Base-by-base conservation (phyloP, 2,888 invertebrate genomes). In the Gordius sp. region DNA sequence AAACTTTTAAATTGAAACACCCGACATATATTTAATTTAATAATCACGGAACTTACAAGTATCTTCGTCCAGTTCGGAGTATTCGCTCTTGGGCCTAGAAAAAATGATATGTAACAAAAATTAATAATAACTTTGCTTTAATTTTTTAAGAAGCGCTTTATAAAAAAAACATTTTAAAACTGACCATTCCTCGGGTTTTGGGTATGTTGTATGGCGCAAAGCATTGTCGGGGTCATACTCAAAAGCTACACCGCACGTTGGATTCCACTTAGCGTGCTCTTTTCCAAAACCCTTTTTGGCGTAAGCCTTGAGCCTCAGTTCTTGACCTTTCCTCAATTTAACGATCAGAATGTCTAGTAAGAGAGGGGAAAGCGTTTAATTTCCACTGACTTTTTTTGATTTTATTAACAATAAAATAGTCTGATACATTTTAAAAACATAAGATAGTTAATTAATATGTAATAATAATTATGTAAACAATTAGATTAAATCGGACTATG, bases 261-360 rank as follows among this genome's bases (percentile, higher is more conserved):
- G 97, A 72, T 93, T 97, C 97, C 97, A 97, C 70, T 97, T 97
- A 0, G 97, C 97, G 72, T 99, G 97, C 68, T 99, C 97, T 67
- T 97, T 97, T 0, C 91, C 87, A 72, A 87, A 86, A 2, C 73
- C 73, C 73, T 97, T 97, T 65, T 91, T 87, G 0, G 93, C 97
- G 72, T 85, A 93, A 1, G 91, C 93, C 63, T 82, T 75, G 59
- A 93, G 72, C 68, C 87, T 89, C 41, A 97, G 69, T 68, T 89
- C 89, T 68, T 97, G 93, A 0, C 91, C 79, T 67, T 78, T 78
- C 52, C 79, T 73, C 41, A 80, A 67, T 65, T 80, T 80, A 0
- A 79, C 78, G 61, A 80, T 78, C 54, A 79, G 66, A 63, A 80
- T 79, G 63, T 78, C 78, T 47, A n/a, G 8, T 13, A 8, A 33